phyloP scores from a whole-genome alignment of 2,888 invertebrate genomes.

The Campoplex capitator region DNA sequence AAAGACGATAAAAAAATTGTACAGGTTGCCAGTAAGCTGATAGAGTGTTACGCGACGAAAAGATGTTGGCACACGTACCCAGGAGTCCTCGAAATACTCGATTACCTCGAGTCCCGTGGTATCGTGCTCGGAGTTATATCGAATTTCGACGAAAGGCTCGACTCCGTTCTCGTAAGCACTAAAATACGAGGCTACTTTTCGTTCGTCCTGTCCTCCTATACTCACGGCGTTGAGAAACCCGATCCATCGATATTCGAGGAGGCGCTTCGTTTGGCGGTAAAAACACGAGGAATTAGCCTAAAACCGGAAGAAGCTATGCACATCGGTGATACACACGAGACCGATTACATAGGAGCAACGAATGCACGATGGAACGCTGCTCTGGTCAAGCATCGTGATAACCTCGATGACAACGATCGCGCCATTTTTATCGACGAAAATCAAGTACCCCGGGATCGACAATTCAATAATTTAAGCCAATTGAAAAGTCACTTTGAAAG shows the following conservation, averaged over 20 bases:
- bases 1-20: constrained; percentile 34
- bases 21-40: constrained; percentile 87
- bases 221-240: constrained; percentile 91
- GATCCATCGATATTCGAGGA: constrained; percentile 88
- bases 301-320: constrained; percentile 90
- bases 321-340: constrained; percentile 91
- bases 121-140: constrained; percentile 91
- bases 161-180: constrained; percentile 88
- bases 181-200: constrained; percentile 90
- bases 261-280: constrained; percentile 86
- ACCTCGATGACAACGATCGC: constrained; percentile 5
- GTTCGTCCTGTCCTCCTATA: constrained; percentile 93
- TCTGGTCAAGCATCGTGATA: constrained; percentile 79
- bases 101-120: constrained; percentile 85
- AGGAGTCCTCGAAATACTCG: constrained; percentile 88
- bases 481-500: constrained; percentile 74
- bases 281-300: constrained; percentile 65
- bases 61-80: constrained; percentile 91
- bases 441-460: constrained; percentile 54
- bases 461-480: constrained; percentile 76
- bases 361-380: constrained; percentile 91
- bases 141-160: constrained; percentile 94
- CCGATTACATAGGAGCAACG: constrained; percentile 92
- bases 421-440: constrained; percentile 47
- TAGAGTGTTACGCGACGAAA: constrained; percentile 89